Base-by-base conservation (phyloP, 2,888 invertebrate species). In the Cephus sareptanus region DNA sequence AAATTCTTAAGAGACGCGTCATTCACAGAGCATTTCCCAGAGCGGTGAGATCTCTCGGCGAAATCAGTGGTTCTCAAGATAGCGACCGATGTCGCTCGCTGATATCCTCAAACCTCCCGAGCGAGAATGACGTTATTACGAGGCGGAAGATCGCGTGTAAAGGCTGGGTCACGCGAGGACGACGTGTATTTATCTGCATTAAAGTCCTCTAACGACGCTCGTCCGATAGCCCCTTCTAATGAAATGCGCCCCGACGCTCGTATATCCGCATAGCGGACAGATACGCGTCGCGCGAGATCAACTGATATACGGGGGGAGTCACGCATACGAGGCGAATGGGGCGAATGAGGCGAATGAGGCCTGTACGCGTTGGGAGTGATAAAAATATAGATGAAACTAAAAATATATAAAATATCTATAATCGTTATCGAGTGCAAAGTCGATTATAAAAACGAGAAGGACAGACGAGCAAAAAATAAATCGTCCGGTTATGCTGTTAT, bases 241-340 rank as follows among this genome's bases (percentile, higher is more conserved):
- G 75, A 77, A 77, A 77, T 70, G 77, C 71, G 56, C 71, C 75
- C 71, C 74, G 56, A 11, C 35, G n/a, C 34, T 13, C 74, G 77
- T 69, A 75, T 34, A 77, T 77, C 77, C 77, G 77, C 74, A 77
- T 77, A 74, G 73, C 76, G 34, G n/a, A 76, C 71, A 76, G 73
- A 71, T 71, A 71, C 71, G 71, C 71, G 71, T 31, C 56, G 56
- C 56, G 56, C 56, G 23, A 56, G 56, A 56, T 56, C 15, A 15
- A 56, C 56, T 13, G 71, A 71, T 71, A 71, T 71, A 31, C 71
- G 31, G 71, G 15, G 71, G 30, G 71, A 71, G 71, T 56, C 56
- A 56, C 56, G 56, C 56, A 56, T 56, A 56, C 23, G 23, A 56
- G 23, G 15, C 56, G 23, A 56, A 56, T 23, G 23, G 23, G 40